Percentiles rank a stretch among this genome's conserved stretches.
Conservation (phyloP, 2,797 vertebrate genomes). For the Hydrolagus colliei region DNA sequence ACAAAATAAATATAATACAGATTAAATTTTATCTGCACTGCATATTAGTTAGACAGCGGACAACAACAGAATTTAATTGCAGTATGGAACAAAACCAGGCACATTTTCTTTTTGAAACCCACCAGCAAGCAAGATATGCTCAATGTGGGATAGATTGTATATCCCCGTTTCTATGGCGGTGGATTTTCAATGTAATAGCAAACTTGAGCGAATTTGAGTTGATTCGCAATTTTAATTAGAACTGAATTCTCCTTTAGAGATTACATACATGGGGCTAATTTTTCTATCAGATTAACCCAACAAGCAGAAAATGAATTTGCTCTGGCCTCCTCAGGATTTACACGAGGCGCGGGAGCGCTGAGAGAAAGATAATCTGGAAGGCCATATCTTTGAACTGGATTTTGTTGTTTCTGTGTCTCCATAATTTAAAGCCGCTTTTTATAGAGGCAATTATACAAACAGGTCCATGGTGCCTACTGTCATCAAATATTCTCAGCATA, state of each 20-base stretch:
- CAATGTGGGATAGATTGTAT: neutral
- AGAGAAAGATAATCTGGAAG: conserved; percentile 18
- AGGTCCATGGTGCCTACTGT: neutral
- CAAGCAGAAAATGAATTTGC: neutral
- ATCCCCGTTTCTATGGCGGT: neutral
- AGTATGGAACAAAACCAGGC: neutral
- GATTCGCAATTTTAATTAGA: conserved; percentile 20
- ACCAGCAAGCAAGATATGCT: neutral
- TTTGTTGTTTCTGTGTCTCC: conserved; percentile 11
- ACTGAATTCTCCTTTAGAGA: neutral
- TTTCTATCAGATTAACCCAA: conserved; percentile 14
- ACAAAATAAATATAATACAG: neutral
- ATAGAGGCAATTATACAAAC: conserved; percentile 31
- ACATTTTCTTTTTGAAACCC: neutral
- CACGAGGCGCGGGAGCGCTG: neutral
- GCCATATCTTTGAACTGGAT: neutral
- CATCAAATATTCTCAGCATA: conserved; percentile 27
- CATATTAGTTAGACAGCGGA: neutral
- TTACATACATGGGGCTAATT: neutral
- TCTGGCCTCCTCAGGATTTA: neutral
- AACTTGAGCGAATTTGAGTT: neutral
- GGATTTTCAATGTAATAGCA: neutral
- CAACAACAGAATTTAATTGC: neutral
- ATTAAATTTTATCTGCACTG: no score
- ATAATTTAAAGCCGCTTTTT: conserved; percentile 22